Percentiles rank a stretch among this genome's conserved stretches.
phyloP scores from a whole-genome alignment of 2,113 vertebrate species.

The Laticauda colubrina region DNA sequence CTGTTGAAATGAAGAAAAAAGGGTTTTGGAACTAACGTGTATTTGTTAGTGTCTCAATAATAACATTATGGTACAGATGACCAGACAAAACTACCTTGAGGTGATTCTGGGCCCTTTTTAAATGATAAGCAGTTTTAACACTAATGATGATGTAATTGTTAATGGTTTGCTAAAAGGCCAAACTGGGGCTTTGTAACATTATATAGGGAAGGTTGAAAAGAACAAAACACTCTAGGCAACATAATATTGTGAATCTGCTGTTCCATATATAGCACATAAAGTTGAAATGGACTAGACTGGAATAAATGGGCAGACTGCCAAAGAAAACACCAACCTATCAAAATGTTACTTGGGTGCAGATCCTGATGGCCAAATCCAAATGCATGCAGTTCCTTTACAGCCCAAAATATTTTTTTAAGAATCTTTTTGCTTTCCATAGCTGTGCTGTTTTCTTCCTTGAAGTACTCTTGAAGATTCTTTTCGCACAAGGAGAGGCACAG shows the following conservation, averaged over 20 bases:
- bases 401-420: constrained; percentile 63
- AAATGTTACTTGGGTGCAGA: constrained; percentile 64
- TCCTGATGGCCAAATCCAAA: constrained; percentile 61
- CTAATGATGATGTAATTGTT: not conserved
- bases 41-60: too few relatives aligned
- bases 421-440: constrained; percentile 23
- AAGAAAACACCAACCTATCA: constrained; percentile 60
- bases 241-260: not conserved
- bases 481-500: constrained; percentile 72
- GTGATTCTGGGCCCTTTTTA: not conserved
- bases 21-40: too few relatives aligned
- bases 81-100: not conserved
- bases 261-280: not conserved
- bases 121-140: not conserved
- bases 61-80: not conserved
- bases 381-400: constrained; percentile 61
- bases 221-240: not conserved
- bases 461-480: constrained; percentile 58
- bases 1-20: too few relatives aligned
- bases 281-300: not conserved
- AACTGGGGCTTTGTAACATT: not conserved
- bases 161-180: not conserved
- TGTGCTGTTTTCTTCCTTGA: constrained; percentile 6
- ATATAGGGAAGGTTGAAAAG: not conserved
- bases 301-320: not conserved